These are phyloP conservation scores for Bedellia somnulentella DNA, from an alignment of 2,888 invertebrate genomes.

Conservation along the genomic window DNA sequence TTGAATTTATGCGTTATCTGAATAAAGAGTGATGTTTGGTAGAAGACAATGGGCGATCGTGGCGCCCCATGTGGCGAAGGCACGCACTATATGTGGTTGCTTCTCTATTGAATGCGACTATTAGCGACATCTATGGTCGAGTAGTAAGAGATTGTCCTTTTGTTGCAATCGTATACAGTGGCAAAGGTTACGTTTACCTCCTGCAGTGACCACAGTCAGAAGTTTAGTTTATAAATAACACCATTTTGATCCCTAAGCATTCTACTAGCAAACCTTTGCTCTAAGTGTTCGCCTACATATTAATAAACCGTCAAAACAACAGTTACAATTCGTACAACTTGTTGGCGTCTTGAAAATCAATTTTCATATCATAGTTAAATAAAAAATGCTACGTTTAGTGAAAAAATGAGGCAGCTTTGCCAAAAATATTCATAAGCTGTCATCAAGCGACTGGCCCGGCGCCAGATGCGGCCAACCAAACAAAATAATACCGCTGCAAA, in stretches of 20 bases:
- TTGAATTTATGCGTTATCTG: slow-evolving; percentile 58
- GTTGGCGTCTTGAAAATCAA: no score
- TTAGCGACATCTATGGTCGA: slow-evolving; percentile 47
- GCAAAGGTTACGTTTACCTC: slow-evolving; percentile 18
- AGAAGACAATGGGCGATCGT: slow-evolving; percentile 51
- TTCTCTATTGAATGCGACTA: slow-evolving; percentile 11
- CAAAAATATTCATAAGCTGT: slow-evolving; percentile 62
- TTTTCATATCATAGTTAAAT: slow-evolving; percentile 43
- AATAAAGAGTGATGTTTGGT: slow-evolving; percentile 35
- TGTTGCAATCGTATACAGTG: slow-evolving; percentile 11
- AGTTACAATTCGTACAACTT: slow-evolving; percentile 23
- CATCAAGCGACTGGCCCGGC: slow-evolving; percentile 54
- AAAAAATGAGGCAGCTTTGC: slow-evolving; percentile 36
- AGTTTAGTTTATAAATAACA: no score
- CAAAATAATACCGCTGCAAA: slow-evolving; percentile 54
- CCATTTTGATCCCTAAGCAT: no score
- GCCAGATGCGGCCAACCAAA: slow-evolving; percentile 53
- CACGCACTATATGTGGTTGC: slow-evolving; percentile 17
- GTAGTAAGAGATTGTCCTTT: slow-evolving; percentile 21
- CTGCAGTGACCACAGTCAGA: slow-evolving; percentile 2
- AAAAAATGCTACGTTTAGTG: slow-evolving; percentile 29
- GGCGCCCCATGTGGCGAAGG: slow-evolving; percentile 56
- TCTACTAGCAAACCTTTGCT: no score
- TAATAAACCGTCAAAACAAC: slow-evolving; percentile 13
- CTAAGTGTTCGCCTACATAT: no score